Evolutionary conservation across 2,113 vertebrate genomes (phyloP).

Genomic region (Crotalus tigris): DNA sequence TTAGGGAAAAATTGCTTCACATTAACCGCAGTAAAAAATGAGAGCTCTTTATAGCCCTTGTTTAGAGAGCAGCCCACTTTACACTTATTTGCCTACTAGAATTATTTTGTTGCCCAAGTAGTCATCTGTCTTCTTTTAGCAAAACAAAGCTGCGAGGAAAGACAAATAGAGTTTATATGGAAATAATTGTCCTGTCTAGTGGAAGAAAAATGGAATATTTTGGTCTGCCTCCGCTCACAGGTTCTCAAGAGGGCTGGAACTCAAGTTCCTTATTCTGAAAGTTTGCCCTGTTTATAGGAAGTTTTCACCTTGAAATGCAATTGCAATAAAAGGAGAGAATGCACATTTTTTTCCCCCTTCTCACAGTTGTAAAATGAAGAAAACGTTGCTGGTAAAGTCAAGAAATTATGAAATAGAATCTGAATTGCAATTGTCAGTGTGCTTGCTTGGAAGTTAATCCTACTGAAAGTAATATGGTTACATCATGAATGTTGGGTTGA

Average conservation of each 20-base stretch:
- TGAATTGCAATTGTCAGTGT: neutral
- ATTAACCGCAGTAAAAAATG: conserved; percentile 62
- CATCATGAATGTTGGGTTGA: neutral
- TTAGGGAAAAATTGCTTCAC: conserved; percentile 60
- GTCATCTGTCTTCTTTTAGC: conserved; percentile 74
- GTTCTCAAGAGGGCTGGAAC: conserved; percentile 1
- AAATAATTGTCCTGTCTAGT: conserved; percentile 64
- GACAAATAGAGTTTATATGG: conserved; percentile 57
- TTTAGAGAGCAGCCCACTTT: conserved; percentile 66
- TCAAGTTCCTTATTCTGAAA: conserved; percentile 1
- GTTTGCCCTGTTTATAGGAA: neutral
- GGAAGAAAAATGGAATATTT: conserved; percentile 38
- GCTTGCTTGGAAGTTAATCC: neutral
- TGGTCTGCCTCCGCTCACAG: conserved; percentile 8
- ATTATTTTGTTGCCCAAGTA: conserved; percentile 47
- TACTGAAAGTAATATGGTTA: neutral
- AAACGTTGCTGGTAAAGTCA: neutral
- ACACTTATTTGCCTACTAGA: conserved; percentile 64
- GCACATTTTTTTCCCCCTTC: no score
- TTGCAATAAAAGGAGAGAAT: neutral
- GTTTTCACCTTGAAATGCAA: neutral
- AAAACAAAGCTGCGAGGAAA: conserved; percentile 56
- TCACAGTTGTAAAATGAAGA: neutral
- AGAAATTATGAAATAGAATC: neutral
- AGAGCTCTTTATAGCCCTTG: conserved; percentile 56